Evolutionary conservation across 2,888 invertebrate genomes (phyloP).

Genomic region (Lycophotia porphyrea): DNA sequence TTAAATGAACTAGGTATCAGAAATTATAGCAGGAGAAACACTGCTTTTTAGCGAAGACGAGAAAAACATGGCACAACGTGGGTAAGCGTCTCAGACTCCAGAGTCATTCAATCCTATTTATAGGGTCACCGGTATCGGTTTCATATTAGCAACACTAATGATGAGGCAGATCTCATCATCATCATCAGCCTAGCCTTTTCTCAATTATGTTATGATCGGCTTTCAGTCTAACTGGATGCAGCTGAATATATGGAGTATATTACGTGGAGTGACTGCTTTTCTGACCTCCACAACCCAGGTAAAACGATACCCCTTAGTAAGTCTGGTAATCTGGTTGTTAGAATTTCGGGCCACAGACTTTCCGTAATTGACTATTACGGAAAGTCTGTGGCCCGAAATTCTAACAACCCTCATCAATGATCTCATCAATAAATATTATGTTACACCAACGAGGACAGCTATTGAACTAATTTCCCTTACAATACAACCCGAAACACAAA

Average conservation of each 20-base stretch:
- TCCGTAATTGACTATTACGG: neutral
- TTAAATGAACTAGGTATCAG: conserved; percentile 12
- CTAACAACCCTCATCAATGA: too few relatives aligned
- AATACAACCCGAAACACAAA: conserved; percentile 18
- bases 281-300: neutral
- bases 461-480: conserved; percentile 16
- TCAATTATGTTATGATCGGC: neutral
- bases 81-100: neutral
- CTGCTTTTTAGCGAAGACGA: neutral
- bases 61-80: neutral
- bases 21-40: neutral
- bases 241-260: neutral
- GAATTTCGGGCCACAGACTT: neutral
- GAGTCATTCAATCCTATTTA: neutral
- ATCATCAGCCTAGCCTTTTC: neutral
- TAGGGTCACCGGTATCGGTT: neutral
- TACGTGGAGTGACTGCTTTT: neutral
- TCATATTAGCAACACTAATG: neutral
- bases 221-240: neutral
- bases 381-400: too few relatives aligned
- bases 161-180: neutral
- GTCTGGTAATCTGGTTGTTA: neutral
- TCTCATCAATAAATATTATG: neutral
- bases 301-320: neutral
- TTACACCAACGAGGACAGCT: conserved; percentile 5